phyloP scores from a whole-genome alignment of 2,797 vertebrate genomes.

The Hafferia zeledoni region DNA sequence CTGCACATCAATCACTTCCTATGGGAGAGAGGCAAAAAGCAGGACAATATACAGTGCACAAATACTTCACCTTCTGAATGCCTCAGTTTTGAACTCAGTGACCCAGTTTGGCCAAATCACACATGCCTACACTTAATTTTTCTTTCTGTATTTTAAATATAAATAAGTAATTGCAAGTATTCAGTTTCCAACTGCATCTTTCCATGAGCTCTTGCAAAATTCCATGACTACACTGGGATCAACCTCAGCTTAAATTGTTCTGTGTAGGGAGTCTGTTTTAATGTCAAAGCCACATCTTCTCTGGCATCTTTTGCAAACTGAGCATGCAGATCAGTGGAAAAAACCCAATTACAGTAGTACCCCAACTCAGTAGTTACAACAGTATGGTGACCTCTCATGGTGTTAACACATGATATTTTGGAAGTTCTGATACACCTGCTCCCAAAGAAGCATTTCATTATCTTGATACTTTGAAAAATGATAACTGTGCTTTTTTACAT shows the following conservation, averaged over 20 bases:
- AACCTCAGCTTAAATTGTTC: not conserved
- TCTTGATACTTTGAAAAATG: not conserved
- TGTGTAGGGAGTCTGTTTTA: not conserved
- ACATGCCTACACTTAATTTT: not conserved
- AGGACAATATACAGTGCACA: not conserved
- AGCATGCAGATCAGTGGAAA: not conserved
- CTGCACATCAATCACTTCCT: not conserved
- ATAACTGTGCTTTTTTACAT: not conserved
- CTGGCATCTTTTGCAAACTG: not conserved
- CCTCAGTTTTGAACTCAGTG: not conserved
- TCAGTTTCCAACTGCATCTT: not conserved
- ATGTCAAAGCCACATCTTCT: not conserved
- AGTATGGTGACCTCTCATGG: not conserved
- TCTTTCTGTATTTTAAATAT: not conserved
- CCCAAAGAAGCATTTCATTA: slow-evolving; percentile 2
- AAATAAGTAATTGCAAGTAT: not conserved
- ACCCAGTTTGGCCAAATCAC: not conserved
- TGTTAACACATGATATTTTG: not conserved
- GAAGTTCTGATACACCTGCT: not conserved
- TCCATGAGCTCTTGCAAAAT: not conserved
- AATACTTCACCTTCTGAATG: not conserved
- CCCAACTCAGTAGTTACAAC: not conserved
- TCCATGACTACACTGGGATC: not conserved
- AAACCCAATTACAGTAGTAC: slow-evolving; percentile 11
- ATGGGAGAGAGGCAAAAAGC: not conserved